phyloP scores from a whole-genome alignment of 2,113 vertebrate species.

The Gallinago media region DNA sequence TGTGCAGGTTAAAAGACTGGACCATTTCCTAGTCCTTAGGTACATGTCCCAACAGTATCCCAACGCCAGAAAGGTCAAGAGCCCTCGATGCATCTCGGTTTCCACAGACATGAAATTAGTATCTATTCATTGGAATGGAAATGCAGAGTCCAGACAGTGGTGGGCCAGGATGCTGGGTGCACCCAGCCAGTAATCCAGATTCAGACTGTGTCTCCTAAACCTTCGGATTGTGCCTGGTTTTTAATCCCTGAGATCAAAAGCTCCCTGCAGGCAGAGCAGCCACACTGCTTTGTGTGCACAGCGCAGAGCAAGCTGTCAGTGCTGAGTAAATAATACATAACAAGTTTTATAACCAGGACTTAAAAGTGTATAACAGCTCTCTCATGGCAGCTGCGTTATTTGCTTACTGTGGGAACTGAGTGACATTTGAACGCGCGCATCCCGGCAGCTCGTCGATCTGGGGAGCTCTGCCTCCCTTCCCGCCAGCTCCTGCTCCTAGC shows the following conservation, averaged over 20 bases:
- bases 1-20: not conserved
- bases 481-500: not conserved
- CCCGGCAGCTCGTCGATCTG: not conserved
- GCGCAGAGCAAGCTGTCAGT: not conserved
- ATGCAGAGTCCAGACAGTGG: not conserved
- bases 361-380: conserved; percentile 4
- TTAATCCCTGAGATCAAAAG: conserved; percentile 15
- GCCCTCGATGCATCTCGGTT: rapidly evolving
- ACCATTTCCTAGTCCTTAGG: not conserved
- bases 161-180: not conserved
- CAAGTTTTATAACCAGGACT: conserved; percentile 26
- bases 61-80: not conserved
- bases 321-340: conserved; percentile 51
- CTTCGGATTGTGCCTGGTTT: not conserved
- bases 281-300: not conserved
- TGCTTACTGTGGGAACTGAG: conserved; percentile 6
- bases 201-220: not conserved
- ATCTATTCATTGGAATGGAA: not conserved
- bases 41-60: not conserved
- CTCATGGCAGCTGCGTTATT: not conserved
- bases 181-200: not conserved
- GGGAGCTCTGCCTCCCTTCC: not conserved
- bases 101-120: not conserved
- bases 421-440: not conserved
- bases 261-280: not conserved